Base-by-base conservation (phyloP, 2,797 vertebrate genomes). In the Kryptopterus vitreolus region DNA sequence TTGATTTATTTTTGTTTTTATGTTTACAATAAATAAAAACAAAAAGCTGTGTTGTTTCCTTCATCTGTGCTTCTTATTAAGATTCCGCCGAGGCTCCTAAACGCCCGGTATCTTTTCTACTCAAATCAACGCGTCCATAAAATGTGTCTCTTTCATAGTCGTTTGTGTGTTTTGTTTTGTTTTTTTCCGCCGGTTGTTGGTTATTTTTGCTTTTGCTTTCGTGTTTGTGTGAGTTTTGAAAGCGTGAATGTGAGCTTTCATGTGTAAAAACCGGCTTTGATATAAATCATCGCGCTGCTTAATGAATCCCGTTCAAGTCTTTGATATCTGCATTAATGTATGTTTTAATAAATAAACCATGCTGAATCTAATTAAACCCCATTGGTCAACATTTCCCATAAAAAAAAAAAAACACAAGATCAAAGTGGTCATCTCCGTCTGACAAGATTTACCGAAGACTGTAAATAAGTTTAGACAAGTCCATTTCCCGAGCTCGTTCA, bases 251-350 rank as follows among this genome's bases (percentile, higher is more conserved):
- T 70, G 46, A 24, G 13, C 46, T 70, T 70, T 70, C 66, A 71
- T 53, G 69, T 71, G 69, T 53, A 71, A 53, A 70, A 71, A 33
- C 11, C 55, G 29, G 20, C 69, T 72, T 72, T 72, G 50, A 72
- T 72, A 72, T 20, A 72, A 72, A 33, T 55, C 31, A 55, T 55
- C 5, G 12, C 15, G 50, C 69, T 72, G 50, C 29, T n/a, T 72
- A 72, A 53, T 72, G 24, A 55, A 55, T n/a, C 20, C 11, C 5
- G 15, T 35, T 72, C 50, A 72, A 72, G 68, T 11, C 69, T 72
- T 72, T 72, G 69, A 72, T 52, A 72, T 33, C 50, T 2, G 5
- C 69, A 55, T 72, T 53, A 22, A 55, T 72, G 69, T 33, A 33
- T 35, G 50, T 72, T 72, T 35, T 55, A 55, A 72, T 72, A 55